Base-by-base conservation (phyloP, 2,113 vertebrate species). In the Narcine bancroftii region DNA sequence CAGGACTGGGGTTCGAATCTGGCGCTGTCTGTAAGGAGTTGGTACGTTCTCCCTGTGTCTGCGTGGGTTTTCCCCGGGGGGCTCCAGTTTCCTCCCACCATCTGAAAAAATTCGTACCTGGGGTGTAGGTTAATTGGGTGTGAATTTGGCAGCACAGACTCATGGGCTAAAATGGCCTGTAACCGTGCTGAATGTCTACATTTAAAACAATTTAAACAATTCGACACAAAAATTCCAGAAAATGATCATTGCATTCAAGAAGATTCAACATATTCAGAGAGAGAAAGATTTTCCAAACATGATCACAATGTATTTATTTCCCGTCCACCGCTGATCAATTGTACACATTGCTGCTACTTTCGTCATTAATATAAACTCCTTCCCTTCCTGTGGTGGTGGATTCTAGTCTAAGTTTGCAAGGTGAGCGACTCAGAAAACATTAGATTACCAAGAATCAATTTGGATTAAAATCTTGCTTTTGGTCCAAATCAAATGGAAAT, bases 171-270 rank as follows among this genome's bases (percentile, higher is more conserved):
- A n/a, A n/a, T n/a, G n/a, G n/a, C n/a, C n/a, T n/a, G n/a, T n/a
- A n/a, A n/a, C n/a, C n/a, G n/a, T n/a, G n/a, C n/a, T n/a, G n/a
- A n/a, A n/a, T n/a, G n/a, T n/a, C n/a, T n/a, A n/a, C n/a, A n/a
- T n/a, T n/a, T n/a, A n/a, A n/a, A n/a, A n/a, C n/a, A n/a, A n/a
- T n/a, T n/a, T n/a, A n/a, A n/a, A n/a, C n/a, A n/a, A n/a, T n/a
- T n/a, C n/a, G n/a, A n/a, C n/a, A n/a, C n/a, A n/a, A 63, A 63
- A 89, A 63, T 89, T 89, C 53, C 85, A 89, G 83, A 65, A n/a
- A 26, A 89, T 89, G 39, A 11, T 53, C 26, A 26, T 81, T 47
- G 47, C 26, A 81, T 24, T 65, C 65, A n/a, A n/a, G 63, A 63
- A 89, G 56, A 9, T 89, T 89, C 60, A 65, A 39, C 24, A 89